Evolutionary conservation across 2,797 vertebrate genomes (phyloP).

Genomic region (Ptychadena robeensis): DNA sequence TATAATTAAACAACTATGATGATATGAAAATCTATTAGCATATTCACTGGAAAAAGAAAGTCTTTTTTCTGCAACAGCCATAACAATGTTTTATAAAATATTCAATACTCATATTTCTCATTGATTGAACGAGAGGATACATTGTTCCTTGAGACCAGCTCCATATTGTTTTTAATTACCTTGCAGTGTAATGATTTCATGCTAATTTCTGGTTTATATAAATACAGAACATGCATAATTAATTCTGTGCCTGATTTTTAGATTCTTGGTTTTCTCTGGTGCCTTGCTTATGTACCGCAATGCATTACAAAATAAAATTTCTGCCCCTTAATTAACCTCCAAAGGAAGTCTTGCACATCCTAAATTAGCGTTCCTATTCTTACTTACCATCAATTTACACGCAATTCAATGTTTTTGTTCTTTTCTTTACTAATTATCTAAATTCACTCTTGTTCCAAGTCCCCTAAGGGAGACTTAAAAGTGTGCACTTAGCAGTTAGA

Average conservation of each 20-base stretch:
- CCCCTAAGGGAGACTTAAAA: not conserved
- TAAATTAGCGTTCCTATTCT: not conserved
- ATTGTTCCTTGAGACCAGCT: not conserved
- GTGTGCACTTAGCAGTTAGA: not conserved
- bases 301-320: not conserved
- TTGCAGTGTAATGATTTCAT: not conserved
- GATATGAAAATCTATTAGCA: too few relatives aligned
- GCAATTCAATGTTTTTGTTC: not conserved
- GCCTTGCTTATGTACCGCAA: not conserved
- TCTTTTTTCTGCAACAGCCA: not conserved
- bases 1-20: too few relatives aligned
- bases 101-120: not conserved
- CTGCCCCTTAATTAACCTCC: conserved; percentile 27
- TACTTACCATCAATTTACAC: not conserved
- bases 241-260: conserved; percentile 22
- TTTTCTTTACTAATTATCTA: conserved; percentile 2
- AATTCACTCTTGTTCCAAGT: not conserved
- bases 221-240: conserved; percentile 23
- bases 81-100: not conserved
- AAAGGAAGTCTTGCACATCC: not conserved
- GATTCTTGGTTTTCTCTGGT: not conserved
- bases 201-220: conserved; percentile 11
- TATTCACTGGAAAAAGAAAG: too few relatives aligned
- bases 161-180: not conserved
- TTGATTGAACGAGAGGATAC: not conserved